Percentiles rank a stretch among this genome's conserved stretches.
phyloP scores from a whole-genome alignment of 2,113 vertebrate genomes.

The Okapia johnstoni region DNA sequence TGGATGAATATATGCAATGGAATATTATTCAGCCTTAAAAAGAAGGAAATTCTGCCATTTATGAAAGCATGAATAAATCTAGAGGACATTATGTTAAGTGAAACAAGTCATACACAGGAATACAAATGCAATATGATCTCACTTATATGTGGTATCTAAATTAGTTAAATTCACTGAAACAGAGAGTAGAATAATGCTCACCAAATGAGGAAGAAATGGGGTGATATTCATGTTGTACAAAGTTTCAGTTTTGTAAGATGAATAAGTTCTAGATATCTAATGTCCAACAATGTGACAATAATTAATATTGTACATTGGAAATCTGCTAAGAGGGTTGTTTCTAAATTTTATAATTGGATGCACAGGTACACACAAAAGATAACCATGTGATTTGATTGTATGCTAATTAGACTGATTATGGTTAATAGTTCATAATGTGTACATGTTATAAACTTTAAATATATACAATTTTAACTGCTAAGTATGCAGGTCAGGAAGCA shows the following conservation, averaged over 20 bases:
- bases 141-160: neutral
- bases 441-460: neutral
- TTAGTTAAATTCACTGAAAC: neutral
- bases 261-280: neutral
- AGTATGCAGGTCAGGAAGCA: no score
- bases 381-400: neutral
- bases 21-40: neutral
- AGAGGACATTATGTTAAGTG: neutral
- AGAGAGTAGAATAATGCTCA: neutral
- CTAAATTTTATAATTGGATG: neutral
- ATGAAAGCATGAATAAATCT: neutral
- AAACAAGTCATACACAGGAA: neutral
- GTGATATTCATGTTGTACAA: neutral
- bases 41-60: neutral
- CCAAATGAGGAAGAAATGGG: neutral
- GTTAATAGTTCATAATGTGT: neutral
- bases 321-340: neutral
- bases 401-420: neutral
- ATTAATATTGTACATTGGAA: neutral
- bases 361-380: neutral
- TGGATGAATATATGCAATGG: neutral
- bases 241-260: neutral
- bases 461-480: neutral
- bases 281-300: neutral
- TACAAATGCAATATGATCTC: neutral